Conservation (phyloP, 2,113 vertebrate genomes). For the Lagenorhynchus albirostris region DNA sequence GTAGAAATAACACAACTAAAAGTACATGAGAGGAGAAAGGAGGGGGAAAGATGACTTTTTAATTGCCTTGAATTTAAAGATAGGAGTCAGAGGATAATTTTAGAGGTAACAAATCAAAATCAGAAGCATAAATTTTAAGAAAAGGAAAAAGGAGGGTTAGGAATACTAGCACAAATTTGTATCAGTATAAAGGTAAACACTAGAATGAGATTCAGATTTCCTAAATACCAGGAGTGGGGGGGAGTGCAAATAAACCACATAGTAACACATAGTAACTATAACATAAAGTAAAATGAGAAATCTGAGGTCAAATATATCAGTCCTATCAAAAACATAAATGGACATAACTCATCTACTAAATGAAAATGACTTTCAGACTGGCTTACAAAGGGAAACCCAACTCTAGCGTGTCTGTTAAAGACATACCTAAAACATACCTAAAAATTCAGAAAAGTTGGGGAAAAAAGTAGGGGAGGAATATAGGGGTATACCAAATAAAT, state of each 20-base stretch:
- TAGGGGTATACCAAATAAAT: not conserved
- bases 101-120: not conserved
- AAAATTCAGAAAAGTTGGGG: not conserved
- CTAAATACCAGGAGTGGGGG: not conserved
- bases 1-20: constrained; percentile 10
- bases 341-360: not conserved
- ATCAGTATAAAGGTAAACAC: not conserved
- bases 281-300: not conserved
- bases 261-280: not conserved
- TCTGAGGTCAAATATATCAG: not conserved
- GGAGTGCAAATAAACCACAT: not conserved
- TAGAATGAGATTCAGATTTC: not conserved
- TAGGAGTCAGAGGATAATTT: not conserved
- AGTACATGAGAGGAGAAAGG: not conserved
- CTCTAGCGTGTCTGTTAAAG: not conserved
- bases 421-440: not conserved
- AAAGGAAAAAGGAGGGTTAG: not conserved
- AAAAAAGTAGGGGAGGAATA: not conserved
- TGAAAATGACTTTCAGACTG: not conserved
- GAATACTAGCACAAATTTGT: not conserved
- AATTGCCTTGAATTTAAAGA: not conserved
- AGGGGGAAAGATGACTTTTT: not conserved
- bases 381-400: not conserved
- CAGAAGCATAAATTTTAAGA: not conserved
- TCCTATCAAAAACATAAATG: not conserved